Percentiles rank a stretch among this genome's conserved stretches.
These are phyloP conservation scores for Malacoraja senta DNA, from an alignment of 2,797 vertebrate species.

Conservation along the genomic window DNA sequence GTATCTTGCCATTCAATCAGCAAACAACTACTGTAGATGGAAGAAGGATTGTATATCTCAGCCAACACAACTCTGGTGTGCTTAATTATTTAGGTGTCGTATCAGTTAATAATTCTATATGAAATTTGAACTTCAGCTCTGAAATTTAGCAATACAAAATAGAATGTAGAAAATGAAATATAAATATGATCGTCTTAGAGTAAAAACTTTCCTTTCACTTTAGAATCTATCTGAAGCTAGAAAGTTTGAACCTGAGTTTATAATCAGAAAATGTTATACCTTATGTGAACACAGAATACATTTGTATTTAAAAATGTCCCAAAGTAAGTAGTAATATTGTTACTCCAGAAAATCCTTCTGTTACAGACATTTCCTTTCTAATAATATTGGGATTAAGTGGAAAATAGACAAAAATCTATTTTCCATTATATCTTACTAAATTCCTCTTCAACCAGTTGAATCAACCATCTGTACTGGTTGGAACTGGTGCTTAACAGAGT, in stretches of 20 bases:
- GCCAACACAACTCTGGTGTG: not conserved
- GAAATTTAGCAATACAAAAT: not conserved
- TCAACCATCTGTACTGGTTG: not conserved
- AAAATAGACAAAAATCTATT: not conserved
- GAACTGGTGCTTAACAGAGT: not conserved
- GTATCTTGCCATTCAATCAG: conserved; percentile 28
- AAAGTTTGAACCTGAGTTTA: not conserved
- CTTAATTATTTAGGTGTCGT: not conserved
- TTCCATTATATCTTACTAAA: not conserved
- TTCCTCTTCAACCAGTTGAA: not conserved
- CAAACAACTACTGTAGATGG: conserved; percentile 8
- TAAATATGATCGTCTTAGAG: not conserved
- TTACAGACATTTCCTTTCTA: not conserved
- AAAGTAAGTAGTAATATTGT: not conserved
- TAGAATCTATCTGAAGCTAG: not conserved
- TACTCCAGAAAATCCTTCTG: not conserved
- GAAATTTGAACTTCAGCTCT: not conserved
- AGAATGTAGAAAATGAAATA: not conserved
- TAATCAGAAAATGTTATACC: not conserved
- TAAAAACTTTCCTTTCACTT: not conserved
- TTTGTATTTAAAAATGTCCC: not conserved
- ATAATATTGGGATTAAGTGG: not conserved
- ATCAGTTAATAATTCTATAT: not conserved
- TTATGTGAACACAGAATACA: not conserved
- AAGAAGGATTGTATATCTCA: not conserved